Evolutionary conservation across 2,797 vertebrate genomes (phyloP), one percentile per base, ranked within the genome.

Genomic region (Danio aesculapii): DNA sequence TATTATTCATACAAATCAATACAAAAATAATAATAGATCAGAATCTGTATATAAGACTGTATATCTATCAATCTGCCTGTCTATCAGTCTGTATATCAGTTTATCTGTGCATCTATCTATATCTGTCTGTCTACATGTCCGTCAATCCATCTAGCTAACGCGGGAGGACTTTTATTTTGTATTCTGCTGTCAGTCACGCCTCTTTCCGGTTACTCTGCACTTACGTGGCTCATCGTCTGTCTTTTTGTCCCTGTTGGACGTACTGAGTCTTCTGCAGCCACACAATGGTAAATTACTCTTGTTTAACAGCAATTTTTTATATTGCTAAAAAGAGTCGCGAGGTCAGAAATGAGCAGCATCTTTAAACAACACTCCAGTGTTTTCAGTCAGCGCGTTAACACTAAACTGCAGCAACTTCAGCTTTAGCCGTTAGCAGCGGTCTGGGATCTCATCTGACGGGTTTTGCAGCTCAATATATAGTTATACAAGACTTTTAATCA

Each of bases 151-250:
- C n/a, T n/a, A n/a, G n/a, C 8, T 49, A 19, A 49, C 6, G 30
- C 30, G 3, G 30, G 1, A 8, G 12, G 66, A 53, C 82, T 71
- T 71, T 80, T 80, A 84, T 19, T 71, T 43, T 80, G 50, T 7
- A 19, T n/a, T 5, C 4, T 9, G 0, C 13, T 7, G 19, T 41
- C 2, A 30, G 17, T 13, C 46, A 44, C 46, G 5, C 46, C 30
- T 57, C 8, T 30, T 62, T n/a, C 66, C 72, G 77, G 47, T 44
- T 14, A 43, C 17, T 72, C 76, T 77, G 77, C 52, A 85, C 83
- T 83, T 86, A 89, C 88, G 88, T 89, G 87, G 80, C 88, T 84
- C 84, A 86, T 81, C n/a, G n/a, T n/a, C 69, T 67, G 19, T 30
- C 7, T 71, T 46, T 12, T 61, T 75, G 74, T 50, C 77, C 57